A percentile compares a stretch with the other conserved stretches of the same genome.
These are phyloP conservation scores for Phalacrocorax brasilianus DNA, from an alignment of 2,113 vertebrate species.

Conservation along the genomic window DNA sequence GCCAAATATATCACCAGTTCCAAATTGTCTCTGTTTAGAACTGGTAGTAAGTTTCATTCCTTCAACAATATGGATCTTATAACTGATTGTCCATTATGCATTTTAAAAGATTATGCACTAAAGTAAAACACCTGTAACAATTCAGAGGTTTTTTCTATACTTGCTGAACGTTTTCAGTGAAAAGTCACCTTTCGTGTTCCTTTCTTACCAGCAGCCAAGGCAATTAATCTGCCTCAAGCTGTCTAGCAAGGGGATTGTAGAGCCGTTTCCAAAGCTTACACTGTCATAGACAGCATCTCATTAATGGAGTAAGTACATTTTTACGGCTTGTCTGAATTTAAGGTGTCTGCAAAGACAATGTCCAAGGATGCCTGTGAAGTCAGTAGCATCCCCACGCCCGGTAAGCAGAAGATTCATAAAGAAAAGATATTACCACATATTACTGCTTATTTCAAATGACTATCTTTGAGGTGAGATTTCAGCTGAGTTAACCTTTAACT, in stretches of 20 bases:
- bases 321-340: background rate
- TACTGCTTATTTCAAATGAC: background rate
- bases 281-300: background rate
- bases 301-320: background rate
- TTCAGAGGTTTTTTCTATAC: background rate
- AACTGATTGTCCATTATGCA: background rate
- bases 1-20: background rate
- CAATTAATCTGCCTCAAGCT: background rate
- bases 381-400: background rate
- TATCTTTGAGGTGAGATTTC: background rate
- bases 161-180: background rate
- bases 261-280: background rate
- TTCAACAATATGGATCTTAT: background rate
- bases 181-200: background rate
- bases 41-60: background rate
- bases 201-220: background rate
- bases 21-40: background rate
- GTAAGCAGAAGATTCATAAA: background rate
- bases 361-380: background rate
- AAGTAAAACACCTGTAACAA: background rate
- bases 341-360: background rate
- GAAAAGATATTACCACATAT: background rate
- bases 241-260: background rate
- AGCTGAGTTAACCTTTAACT: background rate
- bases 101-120: background rate